These are phyloP conservation scores for Lepidurus apus DNA, from an alignment of 1,140 invertebrate genomes.

Conservation along the genomic window DNA sequence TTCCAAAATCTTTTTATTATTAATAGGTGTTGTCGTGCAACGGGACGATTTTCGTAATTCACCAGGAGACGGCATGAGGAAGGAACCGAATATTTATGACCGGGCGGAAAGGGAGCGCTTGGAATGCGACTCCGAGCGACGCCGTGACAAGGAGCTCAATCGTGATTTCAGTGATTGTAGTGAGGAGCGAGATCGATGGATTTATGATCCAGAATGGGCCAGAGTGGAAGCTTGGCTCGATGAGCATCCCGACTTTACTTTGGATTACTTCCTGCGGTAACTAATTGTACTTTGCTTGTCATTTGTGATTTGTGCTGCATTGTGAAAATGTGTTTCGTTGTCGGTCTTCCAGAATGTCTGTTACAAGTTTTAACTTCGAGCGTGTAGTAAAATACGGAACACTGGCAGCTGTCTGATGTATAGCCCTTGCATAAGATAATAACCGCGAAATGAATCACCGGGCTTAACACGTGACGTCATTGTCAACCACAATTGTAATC, in stretches of 20 bases:
- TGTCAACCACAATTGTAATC: too few species aligned
- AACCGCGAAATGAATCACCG: too few species aligned
- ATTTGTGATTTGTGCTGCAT: background rate
- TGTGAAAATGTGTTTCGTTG: background rate
- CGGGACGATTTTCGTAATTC: constrained; percentile 17
- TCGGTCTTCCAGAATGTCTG: too few species aligned
- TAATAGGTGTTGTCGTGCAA: background rate
- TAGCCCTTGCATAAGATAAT: too few species aligned
- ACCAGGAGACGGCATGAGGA: background rate
- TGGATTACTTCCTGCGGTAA: constrained; percentile 89
- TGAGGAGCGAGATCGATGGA: constrained; percentile 33
- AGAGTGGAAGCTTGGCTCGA: constrained; percentile 89
- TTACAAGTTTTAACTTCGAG: too few species aligned
- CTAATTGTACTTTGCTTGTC: constrained; percentile 24
- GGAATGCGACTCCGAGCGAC: background rate
- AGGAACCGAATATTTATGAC: background rate
- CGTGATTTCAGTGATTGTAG: constrained; percentile 18
- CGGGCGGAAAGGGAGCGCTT: background rate
- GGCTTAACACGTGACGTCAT: too few species aligned
- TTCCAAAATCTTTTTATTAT: too few species aligned
- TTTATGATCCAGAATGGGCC: constrained; percentile 71
- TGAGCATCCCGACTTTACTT: constrained; percentile 89
- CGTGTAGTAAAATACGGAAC: too few species aligned
- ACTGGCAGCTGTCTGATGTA: too few species aligned
- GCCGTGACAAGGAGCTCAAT: constrained; percentile 27